A percentile compares a stretch with the other conserved stretches of the same genome.
These are phyloP conservation scores for Pachyseris speciosa DNA, from an alignment of 64 coral and sea anemone species.

Conservation along the genomic window DNA sequence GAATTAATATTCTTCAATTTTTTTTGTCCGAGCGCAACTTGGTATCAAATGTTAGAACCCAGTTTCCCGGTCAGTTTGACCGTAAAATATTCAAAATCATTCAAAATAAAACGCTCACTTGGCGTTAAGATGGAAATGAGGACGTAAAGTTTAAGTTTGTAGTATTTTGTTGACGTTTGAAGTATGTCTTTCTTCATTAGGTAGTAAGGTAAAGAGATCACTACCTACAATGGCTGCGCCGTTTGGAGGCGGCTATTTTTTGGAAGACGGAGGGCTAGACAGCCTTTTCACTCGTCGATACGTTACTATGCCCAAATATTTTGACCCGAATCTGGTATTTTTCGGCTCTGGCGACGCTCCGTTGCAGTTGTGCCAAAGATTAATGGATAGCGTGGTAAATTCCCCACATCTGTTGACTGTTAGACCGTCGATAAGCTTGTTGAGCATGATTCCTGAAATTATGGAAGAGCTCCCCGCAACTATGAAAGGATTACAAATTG, in stretches of 20 bases:
- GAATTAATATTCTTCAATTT: too few relatives aligned
- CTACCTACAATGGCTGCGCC: neutral
- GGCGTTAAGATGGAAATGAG: neutral
- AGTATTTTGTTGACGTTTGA: neutral
- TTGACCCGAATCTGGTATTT: constrained; percentile 87
- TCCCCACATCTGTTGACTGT: constrained; percentile 59
- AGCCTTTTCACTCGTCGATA: neutral
- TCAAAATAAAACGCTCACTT: neutral
- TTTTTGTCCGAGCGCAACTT: neutral
- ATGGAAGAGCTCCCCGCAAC: constrained; percentile 66
- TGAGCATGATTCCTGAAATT: constrained; percentile 73
- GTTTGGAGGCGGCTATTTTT: neutral
- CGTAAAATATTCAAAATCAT: too few relatives aligned
- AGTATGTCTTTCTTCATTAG: neutral
- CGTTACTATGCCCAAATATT: constrained; percentile 35
- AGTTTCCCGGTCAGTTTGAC: neutral
- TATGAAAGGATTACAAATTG: constrained; percentile 68
- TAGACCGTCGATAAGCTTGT: constrained; percentile 74
- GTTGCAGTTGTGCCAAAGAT: constrained; percentile 78
- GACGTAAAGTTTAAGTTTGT: too few relatives aligned
- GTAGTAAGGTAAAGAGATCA: neutral
- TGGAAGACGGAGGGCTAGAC: neutral
- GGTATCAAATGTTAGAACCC: neutral
- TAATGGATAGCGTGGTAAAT: constrained; percentile 74
- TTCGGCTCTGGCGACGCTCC: constrained; percentile 71